A percentile compares a stretch with the other conserved stretches of the same genome.
Conservation (phyloP, 2,888 invertebrate genomes). For the Hydroisotoma schaefferi region DNA sequence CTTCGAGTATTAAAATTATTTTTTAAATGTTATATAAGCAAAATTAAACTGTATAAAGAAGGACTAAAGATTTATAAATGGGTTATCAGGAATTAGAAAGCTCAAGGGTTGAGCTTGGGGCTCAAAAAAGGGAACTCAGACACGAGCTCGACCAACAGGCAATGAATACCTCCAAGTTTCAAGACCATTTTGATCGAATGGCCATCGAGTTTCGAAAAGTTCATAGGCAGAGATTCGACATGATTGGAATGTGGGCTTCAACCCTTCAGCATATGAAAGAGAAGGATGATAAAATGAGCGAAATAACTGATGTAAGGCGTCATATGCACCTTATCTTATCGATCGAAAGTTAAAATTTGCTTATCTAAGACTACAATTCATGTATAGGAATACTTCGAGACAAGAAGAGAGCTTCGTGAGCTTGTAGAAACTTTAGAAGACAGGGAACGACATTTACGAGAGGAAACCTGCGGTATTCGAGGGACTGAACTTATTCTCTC, state of each 20-base stretch:
- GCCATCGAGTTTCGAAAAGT: conserved; percentile 33
- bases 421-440: conserved; percentile 14
- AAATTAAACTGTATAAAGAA: not conserved
- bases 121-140: conserved; percentile 20
- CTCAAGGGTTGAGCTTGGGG: conserved; percentile 27
- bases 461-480: conserved; percentile 19
- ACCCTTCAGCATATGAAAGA: conserved; percentile 25
- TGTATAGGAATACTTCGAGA: conserved; percentile 21
- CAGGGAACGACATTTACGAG: conserved; percentile 19
- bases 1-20: not conserved
- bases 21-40: not conserved
- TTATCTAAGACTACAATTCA: not conserved
- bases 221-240: conserved; percentile 24
- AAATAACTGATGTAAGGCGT: conserved; percentile 25
- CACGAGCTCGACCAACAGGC: conserved; percentile 31
- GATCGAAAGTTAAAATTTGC: not conserved
- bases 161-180: conserved; percentile 34
- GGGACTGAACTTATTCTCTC: conserved; percentile 11
- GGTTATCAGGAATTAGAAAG: conserved; percentile 20
- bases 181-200: conserved; percentile 29
- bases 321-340: too few relatives aligned
- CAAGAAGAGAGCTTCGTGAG: not conserved
- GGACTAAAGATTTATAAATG: not conserved
- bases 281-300: conserved; percentile 30
- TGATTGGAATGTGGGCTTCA: conserved; percentile 27